Base-by-base conservation (phyloP, 2,113 vertebrate genomes). In the Sceloporus undulatus region DNA sequence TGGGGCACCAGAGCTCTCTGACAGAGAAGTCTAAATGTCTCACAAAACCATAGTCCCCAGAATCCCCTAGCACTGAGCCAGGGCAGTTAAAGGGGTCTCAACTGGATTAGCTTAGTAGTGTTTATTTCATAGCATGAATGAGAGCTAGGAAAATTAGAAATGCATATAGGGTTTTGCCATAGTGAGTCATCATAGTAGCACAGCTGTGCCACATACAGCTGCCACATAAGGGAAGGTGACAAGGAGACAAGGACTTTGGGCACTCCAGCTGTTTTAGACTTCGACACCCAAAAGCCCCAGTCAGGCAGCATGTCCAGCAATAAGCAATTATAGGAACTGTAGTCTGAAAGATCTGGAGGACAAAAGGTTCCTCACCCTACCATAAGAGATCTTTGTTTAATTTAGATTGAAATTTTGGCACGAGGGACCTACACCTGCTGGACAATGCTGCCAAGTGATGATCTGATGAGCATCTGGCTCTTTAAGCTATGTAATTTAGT, bases 51-150 rank as follows among this genome's bases (percentile, higher is more conserved):
- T 34, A 34, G 34, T 34, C 34, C 34, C 34, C 14, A 65, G 3
- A 18, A 65, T 62, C 0, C 18, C 54, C 34, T 52, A n/a, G 48
- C 52, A 27, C 54, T 59, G 23, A 18, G 74, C 18, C 5, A 70
- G 65, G 14, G 70, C 68, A 38, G 38, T 84, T 52, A 29, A 74
- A 48, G 38, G 87, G 93, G 77, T 18, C 29, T 34, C 34, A 34
- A 34, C 34, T 34, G 34, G 34, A 34, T 34, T 34, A 34, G 34
- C 34, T 34, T 34, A 34, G 34, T 34, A 34, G 34, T 34, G 34
- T 34, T 34, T 34, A 34, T 34, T 34, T 34, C 34, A 34, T 34
- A 34, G 34, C 34, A 34, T 34, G 34, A 34, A 34, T 34, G 34
- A 34, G 34, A 34, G 34, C 34, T n/a, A 59, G 52, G 29, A 79